Evolutionary conservation across 2,113 vertebrate species (phyloP), one percentile per base, ranked within the genome.

Genomic region (Pollimyrus isidori): DNA sequence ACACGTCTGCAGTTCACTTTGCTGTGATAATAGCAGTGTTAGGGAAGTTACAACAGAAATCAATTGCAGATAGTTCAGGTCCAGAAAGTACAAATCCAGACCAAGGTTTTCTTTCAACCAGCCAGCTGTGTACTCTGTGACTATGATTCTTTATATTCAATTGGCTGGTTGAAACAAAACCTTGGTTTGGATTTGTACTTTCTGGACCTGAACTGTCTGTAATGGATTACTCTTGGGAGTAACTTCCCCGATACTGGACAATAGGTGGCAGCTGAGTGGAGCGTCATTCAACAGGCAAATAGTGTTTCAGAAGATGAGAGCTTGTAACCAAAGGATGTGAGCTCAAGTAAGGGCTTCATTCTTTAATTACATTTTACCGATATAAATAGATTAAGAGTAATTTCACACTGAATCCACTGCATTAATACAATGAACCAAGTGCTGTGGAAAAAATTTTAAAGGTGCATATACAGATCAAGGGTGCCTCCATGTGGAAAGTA

Each of bases 1-100:
- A 45, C 53, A 92, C 89, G 86, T 50, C 80, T 35, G 19, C 84
- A 42, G 5, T 69, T 45, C 19, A 89, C 88, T 90, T 45, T 82
- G 19, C 83, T 92, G n/a, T 92, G 52, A 53, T 17, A 53, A 19
- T 53, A 53, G 17, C 52, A 53, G 4, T 19, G 52, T 53, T 53
- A 17, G 17, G 52, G 52, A 53, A 53, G 52, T 19, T 53, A 53
- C 52, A 19, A 19, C 17, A 53, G 52, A 53, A 53, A 53, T 53
- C 17, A 53, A 19, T 53, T 53, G 52, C 52, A 53, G 3, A 52
- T 17, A 52, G 52, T 53, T 53, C 52, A 19, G 17, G 52, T 53
- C 17, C 52, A 19, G 15, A 19, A 53, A 53, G 52, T 53, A 53
- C 52, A 19, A 53, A 53, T 53, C 52, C 17, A 53, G 15, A 53